phyloP scores from a whole-genome alignment of 1,140 invertebrate species.

The Leptopilina clavipes region DNA sequence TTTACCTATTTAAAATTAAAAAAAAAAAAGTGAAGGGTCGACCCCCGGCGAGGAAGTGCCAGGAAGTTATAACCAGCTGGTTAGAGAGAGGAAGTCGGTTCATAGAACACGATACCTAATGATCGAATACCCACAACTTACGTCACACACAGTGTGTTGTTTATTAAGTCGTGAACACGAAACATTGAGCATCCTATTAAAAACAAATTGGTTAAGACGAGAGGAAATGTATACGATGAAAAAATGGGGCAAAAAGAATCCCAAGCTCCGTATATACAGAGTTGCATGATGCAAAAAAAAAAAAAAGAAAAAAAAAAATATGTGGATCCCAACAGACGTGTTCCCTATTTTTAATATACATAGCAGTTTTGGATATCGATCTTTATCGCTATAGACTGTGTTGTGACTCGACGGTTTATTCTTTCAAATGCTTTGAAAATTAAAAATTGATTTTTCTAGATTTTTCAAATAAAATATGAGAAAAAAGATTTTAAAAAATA shows the following conservation, averaged over 20 bases:
- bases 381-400: too few relatives aligned
- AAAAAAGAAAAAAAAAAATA: too few relatives aligned
- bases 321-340: constrained; percentile 67
- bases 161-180: background rate
- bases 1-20: background rate
- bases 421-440: too few relatives aligned
- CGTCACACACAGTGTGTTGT: background rate
- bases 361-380: too few relatives aligned
- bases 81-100: background rate
- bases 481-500: too few relatives aligned
- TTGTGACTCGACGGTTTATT: too few relatives aligned
- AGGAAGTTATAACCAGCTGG: constrained; percentile 1
- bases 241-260: constrained; percentile 29
- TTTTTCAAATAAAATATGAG: too few relatives aligned
- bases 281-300: constrained; percentile 63
- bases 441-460: too few relatives aligned
- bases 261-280: constrained; percentile 52
- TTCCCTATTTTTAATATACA: constrained; percentile 61
- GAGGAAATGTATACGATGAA: constrained; percentile 43
- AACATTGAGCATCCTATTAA: background rate
- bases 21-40: constrained; percentile 17
- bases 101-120: constrained; percentile 21
- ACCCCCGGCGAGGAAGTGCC: background rate
- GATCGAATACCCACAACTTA: background rate
- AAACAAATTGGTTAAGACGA: constrained; percentile 37